These are phyloP conservation scores for Malurus melanocephalus DNA, from an alignment of 2,113 vertebrate species.

Conservation along the genomic window DNA sequence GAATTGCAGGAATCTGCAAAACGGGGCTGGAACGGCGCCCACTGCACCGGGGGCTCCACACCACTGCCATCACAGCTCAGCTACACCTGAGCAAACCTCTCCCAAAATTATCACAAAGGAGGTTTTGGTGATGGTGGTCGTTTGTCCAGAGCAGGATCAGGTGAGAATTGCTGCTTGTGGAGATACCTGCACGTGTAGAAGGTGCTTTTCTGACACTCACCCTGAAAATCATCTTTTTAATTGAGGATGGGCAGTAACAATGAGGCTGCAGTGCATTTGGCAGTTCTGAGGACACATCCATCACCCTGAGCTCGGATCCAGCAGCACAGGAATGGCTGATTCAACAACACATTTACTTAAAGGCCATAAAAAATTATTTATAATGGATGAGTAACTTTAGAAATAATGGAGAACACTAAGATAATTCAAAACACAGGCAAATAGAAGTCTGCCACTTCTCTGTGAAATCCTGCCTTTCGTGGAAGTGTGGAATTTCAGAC, in stretches of 20 bases:
- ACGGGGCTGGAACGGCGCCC: background rate
- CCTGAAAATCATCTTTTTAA: background rate
- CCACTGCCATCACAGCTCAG: background rate
- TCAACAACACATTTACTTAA: background rate
- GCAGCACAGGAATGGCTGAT: background rate
- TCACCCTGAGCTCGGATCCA: background rate
- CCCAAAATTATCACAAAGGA: background rate
- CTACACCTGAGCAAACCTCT: background rate
- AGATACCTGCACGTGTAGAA: background rate
- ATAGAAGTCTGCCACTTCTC: background rate
- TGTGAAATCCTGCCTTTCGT: background rate
- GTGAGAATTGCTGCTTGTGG: background rate
- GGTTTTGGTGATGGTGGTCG: accelerated
- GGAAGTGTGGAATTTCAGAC: background rate
- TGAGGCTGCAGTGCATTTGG: background rate
- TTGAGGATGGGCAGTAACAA: background rate
- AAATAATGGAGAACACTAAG: background rate
- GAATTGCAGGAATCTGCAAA: background rate
- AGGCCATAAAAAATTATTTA: background rate
- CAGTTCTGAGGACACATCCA: background rate
- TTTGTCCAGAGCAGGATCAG: background rate
- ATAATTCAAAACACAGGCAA: background rate
- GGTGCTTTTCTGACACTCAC: background rate
- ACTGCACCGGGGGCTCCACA: background rate
- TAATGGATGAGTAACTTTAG: background rate